Conservation (phyloP, 92 coral and sea anemone species). For the Muricea muricata region DNA sequence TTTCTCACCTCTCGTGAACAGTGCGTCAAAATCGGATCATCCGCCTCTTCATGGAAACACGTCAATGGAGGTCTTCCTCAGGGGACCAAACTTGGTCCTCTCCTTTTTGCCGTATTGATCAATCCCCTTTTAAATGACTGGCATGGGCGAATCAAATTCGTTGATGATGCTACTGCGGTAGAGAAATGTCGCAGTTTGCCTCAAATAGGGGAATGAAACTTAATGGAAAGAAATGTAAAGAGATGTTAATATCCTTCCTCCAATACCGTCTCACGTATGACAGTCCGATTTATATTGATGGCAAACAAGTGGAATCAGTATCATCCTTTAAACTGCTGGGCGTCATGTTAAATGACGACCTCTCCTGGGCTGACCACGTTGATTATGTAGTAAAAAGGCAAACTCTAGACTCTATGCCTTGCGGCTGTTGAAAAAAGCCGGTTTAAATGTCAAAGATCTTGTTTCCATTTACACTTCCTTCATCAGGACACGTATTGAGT, state of each 20-base stretch:
- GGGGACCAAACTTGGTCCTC: slow-evolving; percentile 28
- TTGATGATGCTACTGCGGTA: slow-evolving; percentile 25
- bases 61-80: slow-evolving; percentile 20
- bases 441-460: background rate
- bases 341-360: background rate
- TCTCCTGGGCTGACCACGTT: background rate
- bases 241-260: background rate
- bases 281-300: background rate
- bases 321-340: slow-evolving; percentile 21
- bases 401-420: background rate
- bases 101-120: slow-evolving; percentile 10
- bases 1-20: slow-evolving; percentile 29
- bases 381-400: slow-evolving; percentile 22
- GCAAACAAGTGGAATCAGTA: background rate
- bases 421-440: background rate
- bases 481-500: no score
- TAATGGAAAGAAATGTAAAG: slow-evolving; percentile 31
- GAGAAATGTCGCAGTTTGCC: slow-evolving; percentile 23
- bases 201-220: slow-evolving; percentile 13
- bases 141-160: background rate
- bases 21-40: no score
- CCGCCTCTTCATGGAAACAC: slow-evolving; percentile 11
- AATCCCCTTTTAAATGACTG: slow-evolving; percentile 1
- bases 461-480: background rate
- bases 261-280: background rate